Base-by-base conservation (phyloP, 2,888 invertebrate species). In the Syrista parreyssii region DNA sequence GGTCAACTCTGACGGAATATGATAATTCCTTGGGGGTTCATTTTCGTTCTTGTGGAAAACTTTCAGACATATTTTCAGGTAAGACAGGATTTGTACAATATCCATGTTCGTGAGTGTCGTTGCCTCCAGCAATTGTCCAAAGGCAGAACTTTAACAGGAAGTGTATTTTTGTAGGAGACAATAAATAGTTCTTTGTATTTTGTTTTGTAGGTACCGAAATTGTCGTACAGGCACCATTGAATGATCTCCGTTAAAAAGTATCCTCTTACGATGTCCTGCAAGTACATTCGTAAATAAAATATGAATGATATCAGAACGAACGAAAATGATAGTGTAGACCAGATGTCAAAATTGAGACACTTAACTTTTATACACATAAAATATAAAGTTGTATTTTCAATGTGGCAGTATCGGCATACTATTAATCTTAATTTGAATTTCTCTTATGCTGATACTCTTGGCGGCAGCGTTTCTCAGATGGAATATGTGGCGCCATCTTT, bases 1-100 rank as follows among this genome's bases (percentile, higher is more conserved):
- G 83, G 77, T 80, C 81, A 74, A 89, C 89, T 68, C 83, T 91
- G 55, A 83, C 85, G 40, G 86, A 85, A 77, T 91, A 88, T 79
- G 89, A 90, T 69, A 77, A 84, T 6, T 86, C 86, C 6, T 81
- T 86, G 71, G 79, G 78, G 12, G 74, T 77, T 69, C 84, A 87
- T 78, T 91, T 90, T 80, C 84, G 79, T 74, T 84, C 82, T 23
- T 84, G 82, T 75, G 84, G 81, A 34, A 86, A 81, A 73, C 81
- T 89, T 40, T 76, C 79, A 74, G 84, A 86, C 76, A 82, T 89
- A 81, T 83, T 89, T 79, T 75, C 81, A 79, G 87, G 86, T 86
- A 82, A 71, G 55, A 55, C 9, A 23, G 23, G 23, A 55, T 9
- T 55, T 55, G 9, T 23, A 55, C 9, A 55, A 55, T 55, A 23